phyloP scores from a whole-genome alignment of 2,797 vertebrate genomes.

The Percopsis omiscomaycus region DNA sequence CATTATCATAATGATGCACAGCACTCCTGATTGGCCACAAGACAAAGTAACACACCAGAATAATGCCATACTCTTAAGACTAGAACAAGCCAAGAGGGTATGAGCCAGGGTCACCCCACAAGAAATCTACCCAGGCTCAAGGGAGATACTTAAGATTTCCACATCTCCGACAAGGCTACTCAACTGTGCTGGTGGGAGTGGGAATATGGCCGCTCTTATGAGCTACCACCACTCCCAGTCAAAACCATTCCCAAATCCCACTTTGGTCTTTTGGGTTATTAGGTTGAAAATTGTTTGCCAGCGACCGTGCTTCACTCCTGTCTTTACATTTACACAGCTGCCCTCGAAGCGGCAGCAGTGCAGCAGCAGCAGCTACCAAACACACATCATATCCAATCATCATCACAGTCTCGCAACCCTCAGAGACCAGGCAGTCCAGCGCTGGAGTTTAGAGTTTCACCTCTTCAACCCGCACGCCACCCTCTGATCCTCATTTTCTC shows the following conservation, averaged over 20 bases:
- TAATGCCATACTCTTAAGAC: too few relatives aligned
- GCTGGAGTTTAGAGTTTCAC: conserved; percentile 60
- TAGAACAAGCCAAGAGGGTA: too few relatives aligned
- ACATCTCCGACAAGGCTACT: neutral
- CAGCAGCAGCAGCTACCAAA: conserved; percentile 68
- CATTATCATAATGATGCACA: too few relatives aligned
- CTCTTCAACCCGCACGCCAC: conserved; percentile 34
- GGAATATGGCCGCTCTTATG: too few relatives aligned
- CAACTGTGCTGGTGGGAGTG: neutral
- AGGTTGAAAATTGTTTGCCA: conserved; percentile 41
- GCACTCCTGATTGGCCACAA: too few relatives aligned
- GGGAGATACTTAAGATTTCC: neutral
- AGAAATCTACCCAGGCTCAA: too few relatives aligned
- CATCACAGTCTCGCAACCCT: conserved; percentile 58
- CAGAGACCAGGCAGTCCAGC: conserved; percentile 51
- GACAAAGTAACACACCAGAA: too few relatives aligned
- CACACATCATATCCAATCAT: conserved; percentile 71
- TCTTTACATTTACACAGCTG: conserved; percentile 60
- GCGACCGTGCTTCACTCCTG: conserved; percentile 48
- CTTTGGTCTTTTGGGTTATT: conserved; percentile 22
- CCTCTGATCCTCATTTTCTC: conserved; percentile 31
- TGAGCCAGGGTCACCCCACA: too few relatives aligned
- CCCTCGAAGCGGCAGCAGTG: conserved; percentile 41
- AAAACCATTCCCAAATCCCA: conserved; percentile 21
- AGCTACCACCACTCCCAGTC: too few relatives aligned